Evolutionary conservation across 2,797 vertebrate genomes (phyloP).

Genomic region (Hafferia zeledoni): DNA sequence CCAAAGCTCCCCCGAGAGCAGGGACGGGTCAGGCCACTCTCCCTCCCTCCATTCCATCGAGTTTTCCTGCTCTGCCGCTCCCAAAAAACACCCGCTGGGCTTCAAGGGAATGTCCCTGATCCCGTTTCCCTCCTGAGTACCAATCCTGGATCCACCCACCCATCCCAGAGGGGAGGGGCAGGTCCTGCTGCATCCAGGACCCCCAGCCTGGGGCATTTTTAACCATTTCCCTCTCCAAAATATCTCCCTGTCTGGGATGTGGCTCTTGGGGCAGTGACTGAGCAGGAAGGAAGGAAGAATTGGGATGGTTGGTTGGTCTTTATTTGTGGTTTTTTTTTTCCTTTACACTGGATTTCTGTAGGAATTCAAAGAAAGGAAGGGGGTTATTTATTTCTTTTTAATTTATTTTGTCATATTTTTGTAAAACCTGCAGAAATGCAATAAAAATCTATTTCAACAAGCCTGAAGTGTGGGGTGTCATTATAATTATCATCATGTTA

Average conservation of each 20-base stretch:
- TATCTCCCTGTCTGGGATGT: background rate
- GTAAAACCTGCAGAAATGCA: constrained; percentile 96
- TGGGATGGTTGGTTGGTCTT: background rate
- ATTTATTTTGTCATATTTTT: constrained; percentile 99
- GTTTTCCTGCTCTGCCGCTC: background rate
- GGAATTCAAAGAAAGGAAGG: constrained; percentile 69
- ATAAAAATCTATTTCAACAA: constrained; percentile 84
- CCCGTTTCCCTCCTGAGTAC: background rate
- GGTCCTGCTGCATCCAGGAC: background rate
- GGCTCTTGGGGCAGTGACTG: constrained; percentile 80
- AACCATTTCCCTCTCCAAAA: background rate
- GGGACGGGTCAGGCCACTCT: background rate
- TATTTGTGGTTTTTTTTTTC: background rate
- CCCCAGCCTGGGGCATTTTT: background rate
- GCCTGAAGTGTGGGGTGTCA: background rate
- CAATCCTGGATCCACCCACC: background rate
- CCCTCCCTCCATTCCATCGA: background rate
- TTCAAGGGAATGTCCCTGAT: background rate
- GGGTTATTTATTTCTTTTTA: constrained; percentile 96
- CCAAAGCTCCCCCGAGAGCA: background rate
- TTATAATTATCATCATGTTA: background rate
- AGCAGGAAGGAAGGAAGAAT: constrained; percentile 30
- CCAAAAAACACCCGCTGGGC: background rate
- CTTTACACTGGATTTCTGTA: constrained; percentile 46
- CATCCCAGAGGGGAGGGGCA: background rate